Evolutionary conservation across 2,888 invertebrate species (phyloP), one percentile per base, ranked within the genome.

Genomic region (Phoenoteleia sp.): DNA sequence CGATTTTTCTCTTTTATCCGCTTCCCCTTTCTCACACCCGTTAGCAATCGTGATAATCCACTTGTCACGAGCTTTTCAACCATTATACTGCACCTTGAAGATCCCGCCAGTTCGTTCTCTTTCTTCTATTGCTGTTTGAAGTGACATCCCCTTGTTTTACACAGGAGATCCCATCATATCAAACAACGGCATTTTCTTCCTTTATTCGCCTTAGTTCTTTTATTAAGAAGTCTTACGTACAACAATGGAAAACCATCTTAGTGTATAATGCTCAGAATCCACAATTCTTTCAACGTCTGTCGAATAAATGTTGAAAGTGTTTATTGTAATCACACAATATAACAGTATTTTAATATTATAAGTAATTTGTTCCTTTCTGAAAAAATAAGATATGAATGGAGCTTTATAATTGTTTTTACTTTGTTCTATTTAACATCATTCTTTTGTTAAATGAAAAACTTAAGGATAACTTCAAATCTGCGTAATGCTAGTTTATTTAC

Each of bases 31-130:
- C 74, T 75, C 80, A 75, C 79, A 66, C 80, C 80, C 75, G 69
- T 79, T 71, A 69, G 75, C 71, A 75, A 79, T 80, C 80, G 69
- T 75, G 80, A 80, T 77, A 84, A 84, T 80, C 84, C 80, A 85
- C 84, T 85, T 85, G 84, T 85, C 84, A 84, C 66, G 81, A 84
- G 80, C 81, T 84, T 81, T 76, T 66, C 81, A 71, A 54, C 84
- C 81, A 85, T 85, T 85, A 81, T 85, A 85, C 77, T 62, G 77
- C 74, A 56, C 74, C 81, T 81, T 74, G 62, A 85, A 74, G 77
- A 85, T 81, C 81, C 69, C 74, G 56, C 80, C 54, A 23, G 67
- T 77, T 83, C 77, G 66, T 71, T 71, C 67, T 64, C 58, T 67
- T 72, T 77, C 77, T 69, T 77, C 77, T 72, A 81, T 74, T 77